Evolutionary conservation across 2,113 vertebrate species (phyloP), one percentile per base, ranked within the genome.

Genomic region (Bos indicus): DNA sequence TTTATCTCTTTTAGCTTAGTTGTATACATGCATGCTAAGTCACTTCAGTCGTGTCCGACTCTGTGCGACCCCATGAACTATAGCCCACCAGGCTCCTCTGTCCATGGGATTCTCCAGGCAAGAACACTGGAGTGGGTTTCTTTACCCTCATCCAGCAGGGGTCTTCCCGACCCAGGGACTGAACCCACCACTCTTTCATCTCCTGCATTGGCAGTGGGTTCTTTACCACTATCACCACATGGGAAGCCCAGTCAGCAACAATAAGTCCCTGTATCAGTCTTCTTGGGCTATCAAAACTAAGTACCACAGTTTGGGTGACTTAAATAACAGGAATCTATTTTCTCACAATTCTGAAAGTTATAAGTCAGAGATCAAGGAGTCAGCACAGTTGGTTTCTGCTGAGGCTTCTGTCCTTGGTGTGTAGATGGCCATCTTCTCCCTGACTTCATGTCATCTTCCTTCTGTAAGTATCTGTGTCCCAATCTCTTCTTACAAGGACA

Each of bases 1-100:
- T 48, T 33, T 90, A 5, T 59, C n/a, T 88, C 28, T 8, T 86
- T 94, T 74, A 74, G 67, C n/a, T 92, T 85, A 85, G n/a, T 77
- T 88, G 71, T 40, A 71, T 23, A 21, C 67, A 40, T 13, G 67
- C n/a, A 40, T 74, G 67, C 67, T 40, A 74, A 40, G n/a, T 74
- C n/a, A 40, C n/a, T 74, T 74, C 36, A 74, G n/a, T 74, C 10
- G 0, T 74, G n/a, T 74, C 67, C 36, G 5, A 40, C n/a, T 74
- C 67, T 71, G 19, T 71, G 30, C 0, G 14, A 64, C 62, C 16
- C 64, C 57, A 26, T 59, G 25, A 59, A 59, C 57, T 59, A 59
- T 26, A 59, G 57, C 4, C 57, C 16, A n/a, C 33, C 16, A n/a
- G 16, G 10, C 10, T 40, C 67, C n/a, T 40, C 67, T 23, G 10